phyloP scores from a whole-genome alignment of 1,140 invertebrate species.

The Pinna nobilis region DNA sequence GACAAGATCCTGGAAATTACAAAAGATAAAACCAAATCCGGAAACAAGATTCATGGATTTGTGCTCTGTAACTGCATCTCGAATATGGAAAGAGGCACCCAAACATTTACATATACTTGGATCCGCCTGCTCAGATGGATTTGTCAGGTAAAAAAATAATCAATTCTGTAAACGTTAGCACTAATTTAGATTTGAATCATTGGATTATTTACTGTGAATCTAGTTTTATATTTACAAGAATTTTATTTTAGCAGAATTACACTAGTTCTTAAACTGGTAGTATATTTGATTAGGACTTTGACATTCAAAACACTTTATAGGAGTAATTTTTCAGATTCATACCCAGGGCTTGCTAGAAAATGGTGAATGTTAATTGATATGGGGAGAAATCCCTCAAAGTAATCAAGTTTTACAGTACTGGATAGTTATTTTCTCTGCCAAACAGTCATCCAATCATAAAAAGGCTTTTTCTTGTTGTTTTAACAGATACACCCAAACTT shows the following conservation, averaged over 20 bases:
- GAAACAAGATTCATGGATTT: conserved; percentile 83
- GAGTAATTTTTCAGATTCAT: too few relatives aligned
- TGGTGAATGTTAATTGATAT: too few relatives aligned
- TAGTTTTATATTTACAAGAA: not conserved
- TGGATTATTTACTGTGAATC: not conserved
- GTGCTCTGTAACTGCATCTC: conserved; percentile 52
- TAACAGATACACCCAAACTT: too few relatives aligned
- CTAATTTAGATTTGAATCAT: too few relatives aligned
- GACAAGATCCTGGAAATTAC: conserved; percentile 73
- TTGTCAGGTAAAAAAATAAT: conserved; percentile 76
- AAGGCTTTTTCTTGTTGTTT: too few relatives aligned
- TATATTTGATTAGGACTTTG: too few relatives aligned
- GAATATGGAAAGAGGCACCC: conserved; percentile 72
- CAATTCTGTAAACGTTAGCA: not conserved
- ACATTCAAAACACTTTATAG: too few relatives aligned
- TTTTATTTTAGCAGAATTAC: not conserved
- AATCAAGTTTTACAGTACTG: too few relatives aligned
- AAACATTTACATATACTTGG: conserved; percentile 68
- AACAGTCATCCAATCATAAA: too few relatives aligned
- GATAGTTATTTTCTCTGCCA: too few relatives aligned
- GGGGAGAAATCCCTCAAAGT: too few relatives aligned
- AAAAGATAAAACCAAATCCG: conserved; percentile 76
- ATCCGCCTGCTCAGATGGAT: conserved; percentile 84
- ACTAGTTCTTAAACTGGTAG: not conserved
- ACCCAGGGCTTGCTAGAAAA: too few relatives aligned